A percentile compares a stretch with the other conserved stretches of the same genome.
phyloP scores from a whole-genome alignment of 2,113 vertebrate genomes.

The Eulemur macaco region DNA sequence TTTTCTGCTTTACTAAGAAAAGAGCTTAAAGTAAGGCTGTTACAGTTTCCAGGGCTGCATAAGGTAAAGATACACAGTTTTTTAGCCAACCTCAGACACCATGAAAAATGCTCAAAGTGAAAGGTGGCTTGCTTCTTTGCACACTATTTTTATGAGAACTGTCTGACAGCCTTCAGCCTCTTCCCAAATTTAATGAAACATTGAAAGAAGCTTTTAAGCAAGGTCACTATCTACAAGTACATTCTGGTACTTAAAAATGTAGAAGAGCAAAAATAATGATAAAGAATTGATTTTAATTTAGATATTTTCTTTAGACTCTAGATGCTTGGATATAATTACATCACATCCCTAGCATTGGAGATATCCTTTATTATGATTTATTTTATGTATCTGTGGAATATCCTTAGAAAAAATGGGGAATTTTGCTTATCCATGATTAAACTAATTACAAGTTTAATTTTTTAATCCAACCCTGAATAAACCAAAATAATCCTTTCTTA shows the following conservation, averaged over 20 bases:
- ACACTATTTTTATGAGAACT: not conserved
- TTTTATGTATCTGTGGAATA: not conserved
- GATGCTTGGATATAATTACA: not conserved
- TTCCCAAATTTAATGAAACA: not conserved
- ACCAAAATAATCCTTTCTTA: not conserved
- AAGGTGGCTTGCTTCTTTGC: not conserved
- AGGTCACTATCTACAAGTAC: not conserved
- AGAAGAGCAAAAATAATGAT: not conserved
- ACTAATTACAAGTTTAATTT: not conserved
- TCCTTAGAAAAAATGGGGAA: not conserved
- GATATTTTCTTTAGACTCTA: not conserved
- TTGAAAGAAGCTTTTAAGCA: not conserved
- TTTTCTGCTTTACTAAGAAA: constrained; percentile 74
- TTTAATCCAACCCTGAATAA: not conserved
- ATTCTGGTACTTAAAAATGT: not conserved
- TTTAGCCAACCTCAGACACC: not conserved
- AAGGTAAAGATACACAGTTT: not conserved
- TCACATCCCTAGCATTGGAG: not conserved
- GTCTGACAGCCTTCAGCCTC: not conserved
- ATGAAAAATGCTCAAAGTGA: not conserved
- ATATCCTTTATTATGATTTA: not conserved
- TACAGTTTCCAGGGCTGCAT: not conserved
- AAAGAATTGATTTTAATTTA: not conserved
- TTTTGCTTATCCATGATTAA: constrained; percentile 6
- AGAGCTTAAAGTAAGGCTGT: constrained; percentile 17